phyloP scores from a whole-genome alignment of 2,113 vertebrate genomes.

The Dicerorhinus sumatrensis region DNA sequence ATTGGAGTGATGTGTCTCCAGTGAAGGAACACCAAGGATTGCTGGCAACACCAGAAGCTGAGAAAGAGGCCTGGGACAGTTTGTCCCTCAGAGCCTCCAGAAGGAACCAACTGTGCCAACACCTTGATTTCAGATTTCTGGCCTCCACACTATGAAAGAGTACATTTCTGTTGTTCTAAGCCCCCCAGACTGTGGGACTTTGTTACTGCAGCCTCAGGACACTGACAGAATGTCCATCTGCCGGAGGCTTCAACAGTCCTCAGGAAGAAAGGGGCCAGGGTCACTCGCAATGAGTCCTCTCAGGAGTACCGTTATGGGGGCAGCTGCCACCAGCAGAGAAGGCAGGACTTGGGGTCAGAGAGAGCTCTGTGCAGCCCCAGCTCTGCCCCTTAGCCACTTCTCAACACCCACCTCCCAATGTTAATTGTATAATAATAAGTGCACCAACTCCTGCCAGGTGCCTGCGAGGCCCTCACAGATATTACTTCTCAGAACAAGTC shows the following conservation, averaged over 20 bases:
- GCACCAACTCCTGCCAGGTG: background rate
- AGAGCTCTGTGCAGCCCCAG: no score
- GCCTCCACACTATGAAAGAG: background rate
- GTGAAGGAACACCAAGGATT: accelerated
- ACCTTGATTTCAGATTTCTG: background rate
- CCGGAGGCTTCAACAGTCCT: no score
- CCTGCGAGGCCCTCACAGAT: no score
- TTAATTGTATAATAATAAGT: accelerated
- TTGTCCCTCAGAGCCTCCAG: background rate
- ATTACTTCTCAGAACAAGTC: background rate
- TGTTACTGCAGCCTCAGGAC: background rate
- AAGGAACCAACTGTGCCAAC: background rate
- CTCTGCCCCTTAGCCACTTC: background rate
- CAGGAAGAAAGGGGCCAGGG: background rate
- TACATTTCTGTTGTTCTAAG: background rate
- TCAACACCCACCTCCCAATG: background rate
- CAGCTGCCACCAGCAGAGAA: background rate
- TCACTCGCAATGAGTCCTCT: no score
- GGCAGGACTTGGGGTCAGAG: background rate
- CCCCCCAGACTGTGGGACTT: background rate
- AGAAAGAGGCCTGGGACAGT: accelerated
- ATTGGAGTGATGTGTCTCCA: background rate
- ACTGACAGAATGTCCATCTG: no score
- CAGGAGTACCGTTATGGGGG: no score
- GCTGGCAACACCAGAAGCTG: background rate